Conservation (phyloP, 2,797 vertebrate genomes). For the Lagorchestes hirsutus region DNA sequence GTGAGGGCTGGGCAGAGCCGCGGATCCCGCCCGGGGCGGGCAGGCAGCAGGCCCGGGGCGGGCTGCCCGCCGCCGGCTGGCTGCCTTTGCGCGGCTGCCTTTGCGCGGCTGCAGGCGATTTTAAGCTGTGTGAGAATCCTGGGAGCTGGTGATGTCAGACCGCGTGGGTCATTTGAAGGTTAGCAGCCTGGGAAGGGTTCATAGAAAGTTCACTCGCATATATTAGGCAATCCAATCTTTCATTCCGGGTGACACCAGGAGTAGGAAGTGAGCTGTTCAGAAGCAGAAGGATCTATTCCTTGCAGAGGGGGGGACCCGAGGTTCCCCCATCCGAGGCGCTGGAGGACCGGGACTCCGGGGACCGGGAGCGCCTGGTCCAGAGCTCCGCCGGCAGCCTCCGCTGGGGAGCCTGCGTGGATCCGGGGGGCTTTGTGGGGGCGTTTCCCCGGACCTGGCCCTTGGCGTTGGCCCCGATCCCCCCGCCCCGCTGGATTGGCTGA, state of each 20-base stretch:
- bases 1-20: not conserved
- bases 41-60: too few relatives aligned
- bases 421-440: constrained; percentile 76
- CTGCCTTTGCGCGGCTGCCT: constrained; percentile 71
- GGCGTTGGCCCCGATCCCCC: constrained; percentile 85
- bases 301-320: constrained; percentile 87
- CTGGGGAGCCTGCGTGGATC: constrained; percentile 76
- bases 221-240: constrained; percentile 99
- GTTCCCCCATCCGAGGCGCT: constrained; percentile 80
- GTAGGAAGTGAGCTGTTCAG: constrained; percentile 93
- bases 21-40: constrained; percentile 21
- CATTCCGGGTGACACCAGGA: constrained; percentile 95
- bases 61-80: too few relatives aligned
- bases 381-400: constrained; percentile 70
- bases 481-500: constrained; percentile 86
- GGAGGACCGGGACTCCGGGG: constrained; percentile 80
- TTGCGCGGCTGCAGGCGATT: constrained; percentile 88
- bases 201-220: constrained; percentile 97
- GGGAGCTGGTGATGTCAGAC: constrained; percentile 97
- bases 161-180: constrained; percentile 96
- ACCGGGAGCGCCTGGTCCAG: constrained; percentile 73
- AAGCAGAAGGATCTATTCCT: constrained; percentile 92
- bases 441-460: constrained; percentile 82
- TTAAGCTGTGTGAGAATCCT: constrained; percentile 92
- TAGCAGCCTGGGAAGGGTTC: constrained; percentile 98